Conservation (phyloP, 2,113 vertebrate species). For the Macrotus californicus region DNA sequence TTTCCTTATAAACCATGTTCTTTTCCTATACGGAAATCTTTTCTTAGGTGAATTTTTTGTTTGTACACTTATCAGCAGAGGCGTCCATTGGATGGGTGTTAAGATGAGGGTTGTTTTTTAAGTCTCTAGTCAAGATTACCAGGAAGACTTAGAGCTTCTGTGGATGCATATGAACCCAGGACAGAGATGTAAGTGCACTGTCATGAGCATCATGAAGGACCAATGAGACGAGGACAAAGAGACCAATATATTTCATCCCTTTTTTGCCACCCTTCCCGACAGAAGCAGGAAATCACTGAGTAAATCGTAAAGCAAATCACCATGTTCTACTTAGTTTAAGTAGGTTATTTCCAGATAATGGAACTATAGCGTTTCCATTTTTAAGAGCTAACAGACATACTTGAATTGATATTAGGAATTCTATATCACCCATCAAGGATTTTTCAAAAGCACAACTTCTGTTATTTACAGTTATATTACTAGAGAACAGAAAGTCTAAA, state of each 20-base stretch:
- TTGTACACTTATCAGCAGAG: not conserved
- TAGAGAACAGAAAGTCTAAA: not conserved
- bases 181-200: not conserved
- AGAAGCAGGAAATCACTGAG: not conserved
- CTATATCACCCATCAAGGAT: not conserved
- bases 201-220: not conserved
- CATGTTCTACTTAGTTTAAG: conserved; percentile 7
- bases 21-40: not conserved
- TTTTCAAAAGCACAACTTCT: conserved; percentile 8
- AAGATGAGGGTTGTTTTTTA: not conserved
- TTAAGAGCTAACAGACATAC: not conserved
- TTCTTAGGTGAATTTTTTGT: not conserved
- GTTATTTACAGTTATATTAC: not conserved
- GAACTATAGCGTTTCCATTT: not conserved
- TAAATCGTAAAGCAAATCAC: not conserved
- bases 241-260: not conserved
- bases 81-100: not conserved
- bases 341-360: not conserved
- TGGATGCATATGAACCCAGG: not conserved
- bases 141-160: not conserved
- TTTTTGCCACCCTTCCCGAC: not conserved
- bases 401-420: conserved; percentile 23
- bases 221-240: not conserved
- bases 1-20: not conserved
- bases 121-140: not conserved